These are phyloP conservation scores for Yasuhikotakia modesta DNA, from an alignment of 2,797 vertebrate species.

Conservation along the genomic window DNA sequence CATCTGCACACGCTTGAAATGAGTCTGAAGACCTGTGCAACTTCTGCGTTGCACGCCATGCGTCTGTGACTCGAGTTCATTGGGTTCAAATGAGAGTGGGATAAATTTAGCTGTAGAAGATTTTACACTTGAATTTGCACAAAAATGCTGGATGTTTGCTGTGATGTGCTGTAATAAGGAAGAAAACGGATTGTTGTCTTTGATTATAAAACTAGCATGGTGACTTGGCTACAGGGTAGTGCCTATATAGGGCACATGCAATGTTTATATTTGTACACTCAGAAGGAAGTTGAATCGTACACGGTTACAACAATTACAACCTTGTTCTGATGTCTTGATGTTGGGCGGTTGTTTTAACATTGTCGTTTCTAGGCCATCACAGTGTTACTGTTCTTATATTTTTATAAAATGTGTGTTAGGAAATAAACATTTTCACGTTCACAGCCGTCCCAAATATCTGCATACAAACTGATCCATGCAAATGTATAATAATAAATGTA, in stretches of 20 bases:
- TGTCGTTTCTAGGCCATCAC: background rate
- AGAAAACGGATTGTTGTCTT: background rate
- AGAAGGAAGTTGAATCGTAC: background rate
- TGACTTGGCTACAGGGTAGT: background rate
- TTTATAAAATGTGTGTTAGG: background rate
- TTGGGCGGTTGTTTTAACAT: background rate
- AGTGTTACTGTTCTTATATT: background rate
- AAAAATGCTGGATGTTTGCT: background rate
- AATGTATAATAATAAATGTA: background rate
- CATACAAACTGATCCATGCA: background rate
- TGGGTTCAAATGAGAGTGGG: background rate
- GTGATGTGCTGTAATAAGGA: background rate
- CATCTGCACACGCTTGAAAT: conserved; percentile 7
- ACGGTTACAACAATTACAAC: too few species aligned
- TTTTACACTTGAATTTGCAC: background rate
- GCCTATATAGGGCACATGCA: background rate
- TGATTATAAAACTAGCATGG: background rate
- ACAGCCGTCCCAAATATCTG: background rate
- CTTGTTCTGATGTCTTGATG: background rate
- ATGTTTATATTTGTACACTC: background rate
- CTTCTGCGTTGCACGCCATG: conserved; percentile 20
- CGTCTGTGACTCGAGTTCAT: background rate
- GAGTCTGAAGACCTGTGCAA: conserved; percentile 7
- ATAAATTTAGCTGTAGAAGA: background rate
- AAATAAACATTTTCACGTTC: background rate